phyloP scores from a whole-genome alignment of 23 tunicate genomes.

The Phallusia fumigata region DNA sequence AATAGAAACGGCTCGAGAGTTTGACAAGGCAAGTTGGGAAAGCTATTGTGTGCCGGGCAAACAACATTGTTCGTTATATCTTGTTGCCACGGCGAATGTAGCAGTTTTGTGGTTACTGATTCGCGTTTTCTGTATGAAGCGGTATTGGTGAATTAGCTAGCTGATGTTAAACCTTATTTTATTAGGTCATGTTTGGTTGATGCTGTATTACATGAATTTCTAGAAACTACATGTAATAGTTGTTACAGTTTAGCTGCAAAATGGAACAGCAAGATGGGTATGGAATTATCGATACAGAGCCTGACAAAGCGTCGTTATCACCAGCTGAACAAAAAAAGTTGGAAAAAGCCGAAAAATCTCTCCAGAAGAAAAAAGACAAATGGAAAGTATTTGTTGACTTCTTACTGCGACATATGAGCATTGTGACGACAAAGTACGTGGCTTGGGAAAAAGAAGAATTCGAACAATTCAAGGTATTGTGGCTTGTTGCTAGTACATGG shows the following conservation, averaged over 20 bases:
- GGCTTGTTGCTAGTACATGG: not conserved
- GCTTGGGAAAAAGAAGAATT: constrained; percentile 96
- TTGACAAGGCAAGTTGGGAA: not conserved
- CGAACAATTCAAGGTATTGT: constrained; percentile 68
- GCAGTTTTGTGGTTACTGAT: not conserved
- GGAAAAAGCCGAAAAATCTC: constrained; percentile 79
- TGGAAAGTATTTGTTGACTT: constrained; percentile 95
- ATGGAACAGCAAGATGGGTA: not conserved
- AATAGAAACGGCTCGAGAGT: not conserved
- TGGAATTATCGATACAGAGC: constrained; percentile 62
- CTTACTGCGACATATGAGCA: constrained; percentile 78
- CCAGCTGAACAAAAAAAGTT: constrained; percentile 82
- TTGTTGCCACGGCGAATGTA: constrained; percentile 4
- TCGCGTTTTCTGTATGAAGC: not conserved
- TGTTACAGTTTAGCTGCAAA: not conserved
- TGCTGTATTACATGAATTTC: not conserved
- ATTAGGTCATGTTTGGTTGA: not conserved
- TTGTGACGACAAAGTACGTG: constrained; percentile 84
- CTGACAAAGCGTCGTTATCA: constrained; percentile 51
- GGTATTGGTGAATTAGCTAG: not conserved
- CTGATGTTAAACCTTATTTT: not conserved
- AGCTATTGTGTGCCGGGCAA: not conserved
- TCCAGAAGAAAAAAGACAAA: constrained; percentile 76
- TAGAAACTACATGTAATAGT: not conserved
- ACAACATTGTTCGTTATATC: not conserved